Percentiles rank a stretch among this genome's conserved stretches.
phyloP scores from a whole-genome alignment of 2,888 invertebrate species.

The Himalopsyche anomala region DNA sequence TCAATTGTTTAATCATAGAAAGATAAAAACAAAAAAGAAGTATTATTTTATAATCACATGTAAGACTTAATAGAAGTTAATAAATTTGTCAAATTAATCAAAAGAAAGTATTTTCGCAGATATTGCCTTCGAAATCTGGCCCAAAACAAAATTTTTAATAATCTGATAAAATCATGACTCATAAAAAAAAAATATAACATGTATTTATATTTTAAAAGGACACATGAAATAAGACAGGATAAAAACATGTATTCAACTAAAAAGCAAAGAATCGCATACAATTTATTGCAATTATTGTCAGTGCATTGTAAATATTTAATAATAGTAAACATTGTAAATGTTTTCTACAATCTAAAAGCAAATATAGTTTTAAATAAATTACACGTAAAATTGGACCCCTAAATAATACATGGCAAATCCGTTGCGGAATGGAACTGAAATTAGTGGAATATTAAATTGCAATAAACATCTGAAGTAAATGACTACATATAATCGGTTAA shows the following conservation, averaged over 20 bases:
- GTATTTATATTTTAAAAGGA: neutral
- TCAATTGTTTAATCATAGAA: no score
- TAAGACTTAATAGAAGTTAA: no score
- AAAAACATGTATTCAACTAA: neutral
- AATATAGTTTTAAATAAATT: slow-evolving; percentile 53
- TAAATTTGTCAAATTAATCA: no score
- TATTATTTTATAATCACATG: no score
- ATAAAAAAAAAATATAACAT: neutral
- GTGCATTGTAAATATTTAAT: neutral
- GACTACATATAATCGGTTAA: neutral
- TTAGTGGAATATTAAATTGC: slow-evolving; percentile 36
- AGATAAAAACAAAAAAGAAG: no score
- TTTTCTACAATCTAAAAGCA: slow-evolving; percentile 44
- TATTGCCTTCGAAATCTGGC: no score
- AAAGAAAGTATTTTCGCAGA: no score
- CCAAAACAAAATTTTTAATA: neutral
- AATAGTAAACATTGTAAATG: neutral
- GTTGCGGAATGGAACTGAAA: slow-evolving; percentile 48
- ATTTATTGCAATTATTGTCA: neutral
- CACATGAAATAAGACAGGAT: neutral
- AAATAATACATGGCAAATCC: slow-evolving; percentile 50
- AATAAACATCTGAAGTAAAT: slow-evolving; percentile 35
- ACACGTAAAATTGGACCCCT: slow-evolving; percentile 52
- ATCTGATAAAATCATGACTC: neutral
- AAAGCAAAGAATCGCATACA: neutral